Base-by-base conservation (phyloP, 2,888 invertebrate genomes). In the Bellardia bayeri region DNA sequence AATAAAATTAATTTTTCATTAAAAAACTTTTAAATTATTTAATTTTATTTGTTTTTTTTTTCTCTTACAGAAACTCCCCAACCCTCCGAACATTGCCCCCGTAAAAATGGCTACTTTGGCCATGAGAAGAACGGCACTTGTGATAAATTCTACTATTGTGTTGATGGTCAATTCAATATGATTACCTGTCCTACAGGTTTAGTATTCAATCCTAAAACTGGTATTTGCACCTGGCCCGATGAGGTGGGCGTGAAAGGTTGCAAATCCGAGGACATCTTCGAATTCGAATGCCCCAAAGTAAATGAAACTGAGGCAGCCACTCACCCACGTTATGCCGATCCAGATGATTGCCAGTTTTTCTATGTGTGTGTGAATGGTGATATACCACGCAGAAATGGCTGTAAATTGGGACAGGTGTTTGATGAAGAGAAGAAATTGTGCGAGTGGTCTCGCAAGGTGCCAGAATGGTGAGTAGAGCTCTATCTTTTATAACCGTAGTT, bases 181-280 rank as follows among this genome's bases (percentile, higher is more conserved):
- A 97, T 98, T 92, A 97, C 96, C 0, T 98, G 98, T 88, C 98
- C 98, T 0, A 96, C 95, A 66, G 98, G 98, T 0, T 94, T 98
- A 80, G 98, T 98, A 13, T 98, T 98, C 94, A 97, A 97, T 91
- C 97, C 97, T 89, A 97, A 96, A 92, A 97, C 96, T 61, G 98
- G 98, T 87, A 98, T 98, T 90, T 98, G 98, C 93, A 97, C 97
- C 30, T 98, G 98, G 98, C 96, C 98, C 0, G 98, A 98, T 94
- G 97, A 98, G 92, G 98, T 98, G 8, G 97, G 97, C 92, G 97
- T 97, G 93, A 96, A 95, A 91, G 97, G 97, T 14, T 98, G 98
- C 92, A 96, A 97, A 3, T 97, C 97, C 9, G 95, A 96, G 94
- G 98, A 98, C 64, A 96, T 98, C 51, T 97, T 98, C 94, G 95